Percentiles rank a stretch among this genome's conserved stretches.
Conservation (phyloP, 2,888 invertebrate species). For the Ramazzottius varieornatus region DNA sequence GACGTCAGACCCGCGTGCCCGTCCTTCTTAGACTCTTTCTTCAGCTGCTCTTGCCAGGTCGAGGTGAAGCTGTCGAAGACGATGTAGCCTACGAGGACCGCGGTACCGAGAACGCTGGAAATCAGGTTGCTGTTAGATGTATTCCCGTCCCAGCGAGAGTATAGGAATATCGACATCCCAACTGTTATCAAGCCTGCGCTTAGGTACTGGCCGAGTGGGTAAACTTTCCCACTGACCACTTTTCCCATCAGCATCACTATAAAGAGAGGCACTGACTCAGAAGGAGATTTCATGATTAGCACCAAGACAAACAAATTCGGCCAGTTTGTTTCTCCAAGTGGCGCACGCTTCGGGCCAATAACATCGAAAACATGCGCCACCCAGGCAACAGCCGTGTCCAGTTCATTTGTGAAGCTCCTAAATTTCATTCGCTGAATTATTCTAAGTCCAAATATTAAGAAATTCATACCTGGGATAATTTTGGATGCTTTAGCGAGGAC, state of each 20-base stretch:
- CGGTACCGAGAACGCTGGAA: not conserved
- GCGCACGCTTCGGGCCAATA: no score
- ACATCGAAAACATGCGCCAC: no score
- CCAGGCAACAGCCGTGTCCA: no score
- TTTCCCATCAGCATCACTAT: conserved; percentile 88
- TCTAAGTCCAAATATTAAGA: no score
- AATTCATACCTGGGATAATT: conserved; percentile 39
- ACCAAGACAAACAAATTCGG: no score
- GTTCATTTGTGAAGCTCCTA: no score
- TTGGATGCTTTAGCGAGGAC: conserved; percentile 89
- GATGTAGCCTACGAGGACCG: conserved; percentile 59
- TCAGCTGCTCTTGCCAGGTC: conserved; percentile 84
- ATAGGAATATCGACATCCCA: conserved; percentile 76
- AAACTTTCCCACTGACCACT: conserved; percentile 55
- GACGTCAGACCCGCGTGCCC: no score
- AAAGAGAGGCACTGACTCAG: conserved; percentile 10
- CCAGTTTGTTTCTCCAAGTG: no score
- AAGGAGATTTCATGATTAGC: no score
- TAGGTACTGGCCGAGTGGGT: conserved; percentile 66
- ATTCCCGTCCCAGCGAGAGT: conserved; percentile 19
- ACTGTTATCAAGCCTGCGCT: conserved; percentile 63
- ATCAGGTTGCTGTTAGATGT: conserved; percentile 2
- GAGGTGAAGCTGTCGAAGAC: conserved; percentile 87
- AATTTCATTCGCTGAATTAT: no score
- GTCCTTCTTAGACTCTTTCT: conserved; percentile 43